A percentile compares a stretch with the other conserved stretches of the same genome.
Evolutionary conservation across 2,797 vertebrate genomes (phyloP).

Genomic region (Spondyliosoma cantharus): DNA sequence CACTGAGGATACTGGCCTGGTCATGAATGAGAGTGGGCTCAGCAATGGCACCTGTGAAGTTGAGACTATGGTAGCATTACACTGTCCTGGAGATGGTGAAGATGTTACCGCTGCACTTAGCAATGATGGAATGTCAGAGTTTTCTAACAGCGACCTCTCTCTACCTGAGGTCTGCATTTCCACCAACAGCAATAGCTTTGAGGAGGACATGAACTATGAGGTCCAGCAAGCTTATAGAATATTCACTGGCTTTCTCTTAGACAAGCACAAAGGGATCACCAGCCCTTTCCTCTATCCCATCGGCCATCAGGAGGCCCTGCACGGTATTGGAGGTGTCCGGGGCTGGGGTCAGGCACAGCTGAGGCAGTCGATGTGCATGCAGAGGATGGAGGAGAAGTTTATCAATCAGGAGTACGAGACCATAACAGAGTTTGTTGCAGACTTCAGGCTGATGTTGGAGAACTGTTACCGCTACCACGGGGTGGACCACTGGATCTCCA

Average conservation of each 20-base stretch:
- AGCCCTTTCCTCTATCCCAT: slow-evolving; percentile 81
- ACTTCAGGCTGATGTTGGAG: slow-evolving; percentile 96
- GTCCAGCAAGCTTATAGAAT: slow-evolving; percentile 93
- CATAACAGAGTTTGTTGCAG: slow-evolving; percentile 94
- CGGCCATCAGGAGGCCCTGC: slow-evolving; percentile 70
- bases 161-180: slow-evolving; percentile 81
- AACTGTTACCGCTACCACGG: slow-evolving; percentile 93
- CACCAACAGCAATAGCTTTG: slow-evolving; percentile 67
- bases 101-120: slow-evolving; percentile 46
- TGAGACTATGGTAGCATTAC: slow-evolving; percentile 60
- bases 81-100: slow-evolving; percentile 47
- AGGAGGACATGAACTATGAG: slow-evolving; percentile 89
- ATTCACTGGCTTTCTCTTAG: slow-evolving; percentile 91
- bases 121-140: slow-evolving; percentile 71
- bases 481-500: slow-evolving; percentile 97
- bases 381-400: slow-evolving; percentile 94
- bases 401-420: slow-evolving; percentile 86
- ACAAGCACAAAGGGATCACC: slow-evolving; percentile 91
- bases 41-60: slow-evolving; percentile 70
- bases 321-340: slow-evolving; percentile 64
- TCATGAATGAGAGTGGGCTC: slow-evolving; percentile 57
- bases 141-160: slow-evolving; percentile 78
- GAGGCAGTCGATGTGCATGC: slow-evolving; percentile 85
- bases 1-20: slow-evolving; percentile 45
- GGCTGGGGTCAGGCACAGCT: slow-evolving; percentile 68